phyloP scores from a whole-genome alignment of 1,140 invertebrate species.

The Temnothorax curvispinosus region DNA sequence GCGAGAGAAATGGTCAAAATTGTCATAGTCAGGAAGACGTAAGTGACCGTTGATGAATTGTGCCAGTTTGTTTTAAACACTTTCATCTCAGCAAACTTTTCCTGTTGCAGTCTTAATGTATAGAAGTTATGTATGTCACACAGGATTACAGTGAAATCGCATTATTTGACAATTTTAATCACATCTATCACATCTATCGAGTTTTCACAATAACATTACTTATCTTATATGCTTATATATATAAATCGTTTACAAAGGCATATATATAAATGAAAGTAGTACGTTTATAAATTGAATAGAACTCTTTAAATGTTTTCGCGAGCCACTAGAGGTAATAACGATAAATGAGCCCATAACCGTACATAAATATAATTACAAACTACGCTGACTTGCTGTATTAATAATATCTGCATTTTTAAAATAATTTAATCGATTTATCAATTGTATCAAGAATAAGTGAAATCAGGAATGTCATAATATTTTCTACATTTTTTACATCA shows the following conservation, averaged over 20 bases:
- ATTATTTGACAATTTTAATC: not conserved
- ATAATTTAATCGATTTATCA: not conserved
- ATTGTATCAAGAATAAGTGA: not conserved
- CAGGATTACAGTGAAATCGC: not conserved
- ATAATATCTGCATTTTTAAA: not conserved
- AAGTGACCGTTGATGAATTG: conserved; percentile 42
- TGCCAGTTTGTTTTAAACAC: conserved; percentile 4
- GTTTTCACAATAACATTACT: not conserved
- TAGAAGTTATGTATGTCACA: conserved; percentile 11
- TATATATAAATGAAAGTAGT: not conserved
- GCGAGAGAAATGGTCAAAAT: conserved; percentile 36
- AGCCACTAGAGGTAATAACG: not conserved
- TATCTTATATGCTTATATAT: not conserved
- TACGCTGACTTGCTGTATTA: not conserved
- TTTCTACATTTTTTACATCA: not conserved
- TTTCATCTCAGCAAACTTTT: conserved; percentile 32
- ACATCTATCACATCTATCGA: not conserved
- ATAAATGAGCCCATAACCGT: not conserved
- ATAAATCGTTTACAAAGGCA: not conserved
- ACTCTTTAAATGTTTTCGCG: not conserved
- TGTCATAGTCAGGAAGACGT: not conserved
- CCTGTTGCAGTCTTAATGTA: not conserved
- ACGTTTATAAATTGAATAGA: not conserved
- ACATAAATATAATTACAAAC: not conserved
- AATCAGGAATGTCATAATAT: too few species aligned